Conservation (phyloP, 2,797 vertebrate genomes). For the Gephyroberyx darwinii region DNA sequence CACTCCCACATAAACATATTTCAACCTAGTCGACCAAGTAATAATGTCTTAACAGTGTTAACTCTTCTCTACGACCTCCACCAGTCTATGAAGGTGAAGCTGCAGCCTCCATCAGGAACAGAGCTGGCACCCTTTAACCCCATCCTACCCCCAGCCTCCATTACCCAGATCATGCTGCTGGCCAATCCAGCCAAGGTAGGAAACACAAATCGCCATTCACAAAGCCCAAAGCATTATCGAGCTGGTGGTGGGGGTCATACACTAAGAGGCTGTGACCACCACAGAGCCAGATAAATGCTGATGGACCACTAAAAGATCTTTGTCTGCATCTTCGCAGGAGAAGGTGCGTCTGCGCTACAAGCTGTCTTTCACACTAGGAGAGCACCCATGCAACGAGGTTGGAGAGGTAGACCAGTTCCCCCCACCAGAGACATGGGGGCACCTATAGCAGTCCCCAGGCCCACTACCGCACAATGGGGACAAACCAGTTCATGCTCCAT, state of each 20-base stretch:
- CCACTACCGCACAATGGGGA: conserved; percentile 29
- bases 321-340: conserved; percentile 81
- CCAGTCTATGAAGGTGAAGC: conserved; percentile 97
- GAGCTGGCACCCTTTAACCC: conserved; percentile 93
- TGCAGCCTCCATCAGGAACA: conserved; percentile 93
- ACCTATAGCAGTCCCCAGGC: conserved; percentile 68
- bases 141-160: conserved; percentile 90
- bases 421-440: conserved; percentile 88
- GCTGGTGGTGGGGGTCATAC: too few species aligned
- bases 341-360: conserved; percentile 94
- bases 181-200: conserved; percentile 92
- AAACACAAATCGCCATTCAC: neutral
- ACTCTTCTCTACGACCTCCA: conserved; percentile 12
- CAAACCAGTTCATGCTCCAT: conserved; percentile 39
- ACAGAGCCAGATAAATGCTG: neutral
- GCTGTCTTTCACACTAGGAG: conserved; percentile 90
- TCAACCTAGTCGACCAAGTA: neutral
- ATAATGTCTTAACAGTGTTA: neutral
- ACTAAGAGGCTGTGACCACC: neutral
- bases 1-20: too few species aligned
- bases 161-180: conserved; percentile 96
- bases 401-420: conserved; percentile 96
- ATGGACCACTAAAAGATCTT: neutral
- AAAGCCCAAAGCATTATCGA: neutral
- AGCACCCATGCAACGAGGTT: conserved; percentile 87